These are phyloP conservation scores for Drosophila watanabei DNA, from an alignment of 1,140 invertebrate genomes.

Conservation along the genomic window DNA sequence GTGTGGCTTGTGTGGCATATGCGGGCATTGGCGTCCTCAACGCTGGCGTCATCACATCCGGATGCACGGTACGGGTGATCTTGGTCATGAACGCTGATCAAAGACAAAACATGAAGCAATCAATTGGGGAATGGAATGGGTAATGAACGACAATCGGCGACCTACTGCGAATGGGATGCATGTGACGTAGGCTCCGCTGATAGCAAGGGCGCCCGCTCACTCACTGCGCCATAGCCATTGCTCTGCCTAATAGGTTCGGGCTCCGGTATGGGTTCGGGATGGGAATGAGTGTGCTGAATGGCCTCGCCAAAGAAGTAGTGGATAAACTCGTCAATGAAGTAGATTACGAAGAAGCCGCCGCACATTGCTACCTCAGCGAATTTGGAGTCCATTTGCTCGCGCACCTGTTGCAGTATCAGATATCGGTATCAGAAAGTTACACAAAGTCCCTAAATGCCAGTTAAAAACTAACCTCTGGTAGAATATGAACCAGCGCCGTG, in stretches of 20 bases:
- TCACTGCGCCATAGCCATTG: constrained; percentile 54
- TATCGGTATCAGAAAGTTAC: constrained; percentile 3
- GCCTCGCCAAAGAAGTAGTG: constrained; percentile 88
- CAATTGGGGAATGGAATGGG: not conserved
- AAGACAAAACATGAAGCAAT: constrained; percentile 8
- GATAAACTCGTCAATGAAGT: constrained; percentile 92
- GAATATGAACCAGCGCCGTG: constrained; percentile 93
- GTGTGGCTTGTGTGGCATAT: constrained; percentile 89
- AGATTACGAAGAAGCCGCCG: constrained; percentile 92
- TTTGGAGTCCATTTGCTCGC: constrained; percentile 86
- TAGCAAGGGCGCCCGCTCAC: constrained; percentile 58
- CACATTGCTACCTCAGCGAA: constrained; percentile 91
- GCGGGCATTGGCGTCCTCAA: constrained; percentile 86
- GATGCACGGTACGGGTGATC: constrained; percentile 25
- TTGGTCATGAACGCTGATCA: constrained; percentile 42
- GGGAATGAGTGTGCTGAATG: constrained; percentile 73
- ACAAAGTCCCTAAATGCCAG: not conserved
- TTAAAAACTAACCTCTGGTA: constrained; percentile 90
- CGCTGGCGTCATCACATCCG: constrained; percentile 67
- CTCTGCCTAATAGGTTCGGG: not conserved
- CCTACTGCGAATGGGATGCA: constrained; percentile 50
- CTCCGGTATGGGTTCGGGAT: constrained; percentile 23
- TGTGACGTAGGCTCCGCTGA: constrained; percentile 26
- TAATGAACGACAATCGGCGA: not conserved
- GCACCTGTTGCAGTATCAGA: constrained; percentile 58